These are phyloP conservation scores for Drosophila leontia DNA, from an alignment of 1,140 invertebrate genomes.

Conservation along the genomic window DNA sequence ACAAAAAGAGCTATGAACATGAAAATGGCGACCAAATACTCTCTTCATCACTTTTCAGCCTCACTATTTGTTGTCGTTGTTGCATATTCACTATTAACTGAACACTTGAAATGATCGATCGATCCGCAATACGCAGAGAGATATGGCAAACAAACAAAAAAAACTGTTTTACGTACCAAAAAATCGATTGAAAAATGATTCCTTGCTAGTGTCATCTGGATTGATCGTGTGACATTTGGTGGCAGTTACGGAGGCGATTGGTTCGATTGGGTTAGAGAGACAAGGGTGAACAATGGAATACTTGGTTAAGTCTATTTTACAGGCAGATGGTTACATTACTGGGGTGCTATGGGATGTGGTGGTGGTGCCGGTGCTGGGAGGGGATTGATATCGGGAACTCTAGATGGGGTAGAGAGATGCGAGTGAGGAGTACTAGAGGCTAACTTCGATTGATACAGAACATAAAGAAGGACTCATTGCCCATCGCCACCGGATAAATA, in stretches of 20 bases:
- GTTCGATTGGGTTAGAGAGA: constrained; percentile 41
- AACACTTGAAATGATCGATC: constrained; percentile 65
- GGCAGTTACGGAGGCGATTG: constrained; percentile 41
- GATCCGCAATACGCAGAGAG: constrained; percentile 27
- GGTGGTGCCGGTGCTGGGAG: constrained; percentile 4
- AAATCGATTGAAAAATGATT: constrained; percentile 81
- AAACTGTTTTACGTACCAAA: constrained; percentile 71
- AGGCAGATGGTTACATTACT: constrained; percentile 24
- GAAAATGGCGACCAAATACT: constrained; percentile 28
- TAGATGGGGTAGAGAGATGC: constrained; percentile 25
- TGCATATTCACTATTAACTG: constrained; percentile 68
- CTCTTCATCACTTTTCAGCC: background rate
- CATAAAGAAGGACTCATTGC: constrained; percentile 5
- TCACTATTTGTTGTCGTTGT: background rate
- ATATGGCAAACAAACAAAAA: constrained; percentile 18
- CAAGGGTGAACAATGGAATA: constrained; percentile 44
- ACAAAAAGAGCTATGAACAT: constrained; percentile 30
- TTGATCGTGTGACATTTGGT: constrained; percentile 49
- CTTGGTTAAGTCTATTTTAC: constrained; percentile 27
- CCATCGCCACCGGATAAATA: constrained; percentile 7
- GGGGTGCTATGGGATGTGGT: constrained; percentile 6
- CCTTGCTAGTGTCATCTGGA: constrained; percentile 77
- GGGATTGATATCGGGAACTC: background rate
- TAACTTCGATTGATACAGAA: constrained; percentile 18
- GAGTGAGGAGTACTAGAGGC: constrained; percentile 11